Evolutionary conservation across 2,888 invertebrate genomes (phyloP).

Genomic region (Pandemis heparana): DNA sequence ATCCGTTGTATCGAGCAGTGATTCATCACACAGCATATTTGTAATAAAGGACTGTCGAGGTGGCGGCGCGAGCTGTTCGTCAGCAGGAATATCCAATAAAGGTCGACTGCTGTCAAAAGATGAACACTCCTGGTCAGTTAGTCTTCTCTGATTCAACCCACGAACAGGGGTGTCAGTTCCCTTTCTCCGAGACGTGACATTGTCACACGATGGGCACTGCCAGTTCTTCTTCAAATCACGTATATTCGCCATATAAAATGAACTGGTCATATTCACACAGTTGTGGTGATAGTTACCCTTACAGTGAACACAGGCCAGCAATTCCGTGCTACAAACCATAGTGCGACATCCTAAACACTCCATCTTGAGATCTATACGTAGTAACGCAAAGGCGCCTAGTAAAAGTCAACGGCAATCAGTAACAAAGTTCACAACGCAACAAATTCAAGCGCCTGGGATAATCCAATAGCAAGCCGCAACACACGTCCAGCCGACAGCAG

Average conservation of each 20-base stretch:
- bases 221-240: background rate
- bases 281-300: background rate
- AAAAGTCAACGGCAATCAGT: too few relatives aligned
- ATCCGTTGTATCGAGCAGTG: background rate
- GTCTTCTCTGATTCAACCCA: background rate
- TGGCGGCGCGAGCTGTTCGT: background rate
- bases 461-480: too few relatives aligned
- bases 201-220: background rate
- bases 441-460: too few relatives aligned
- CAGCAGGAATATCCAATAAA: background rate
- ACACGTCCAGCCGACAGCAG: too few relatives aligned
- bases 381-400: too few relatives aligned
- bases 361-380: too few relatives aligned
- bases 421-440: too few relatives aligned
- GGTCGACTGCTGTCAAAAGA: background rate
- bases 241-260: background rate
- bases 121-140: background rate
- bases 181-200: background rate
- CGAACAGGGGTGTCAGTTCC: background rate
- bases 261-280: background rate
- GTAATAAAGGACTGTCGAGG: background rate
- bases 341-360: background rate
- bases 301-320: slow-evolving; percentile 3
- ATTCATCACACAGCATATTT: background rate
- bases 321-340: background rate